phyloP scores from a whole-genome alignment of 2,113 vertebrate genomes.

The mouse (Mus musculus) region GRCm39 chr15:21353001-21353500 shows the following conservation, averaged over 20 bases:
- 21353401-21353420: no score
- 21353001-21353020: no score
- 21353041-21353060: no score
- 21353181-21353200: not conserved
- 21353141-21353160: not conserved
- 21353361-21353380: no score
- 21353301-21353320: not conserved
- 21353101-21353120: not conserved
- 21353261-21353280: not conserved
- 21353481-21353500: no score
- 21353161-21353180: not conserved
- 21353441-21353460: no score
- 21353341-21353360: not conserved
- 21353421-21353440: not conserved
- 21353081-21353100: not conserved
- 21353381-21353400: no score
- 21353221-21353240: not conserved
- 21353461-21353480: no score
- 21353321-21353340: not conserved
- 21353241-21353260: not conserved
- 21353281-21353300: not conserved
- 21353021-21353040: no score
- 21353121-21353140: not conserved
- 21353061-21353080: no score
- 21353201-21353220: not conserved